Evolutionary conservation across 1,140 invertebrate genomes (phyloP), one percentile per base, ranked within the genome.

Genomic region (Maconellicoccus hirsutus): DNA sequence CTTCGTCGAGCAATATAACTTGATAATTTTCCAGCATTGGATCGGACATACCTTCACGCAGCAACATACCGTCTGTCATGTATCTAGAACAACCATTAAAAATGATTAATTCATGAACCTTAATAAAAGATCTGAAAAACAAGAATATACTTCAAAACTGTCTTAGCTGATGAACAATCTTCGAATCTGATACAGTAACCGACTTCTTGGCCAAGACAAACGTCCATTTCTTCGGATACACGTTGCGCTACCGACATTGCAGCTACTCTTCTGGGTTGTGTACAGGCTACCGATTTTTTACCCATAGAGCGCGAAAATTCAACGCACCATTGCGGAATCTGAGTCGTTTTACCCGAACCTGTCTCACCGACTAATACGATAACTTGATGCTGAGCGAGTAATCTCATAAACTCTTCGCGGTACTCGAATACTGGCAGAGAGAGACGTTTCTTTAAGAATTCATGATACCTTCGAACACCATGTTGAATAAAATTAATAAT

Each of bases 151-250:
- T 33, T 33, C 29, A 33, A 12, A 29, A 92, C 87, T 0, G 98
- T 99, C 79, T 99, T 95, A 0, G 91, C 89, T 75, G 93, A 94
- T 19, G 97, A 99, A 77, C 95, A 98, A 80, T 99, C 98, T 81
- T 99, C 97, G 80, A 99, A 99, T 81, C 98, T 94, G 78, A 99
- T 99, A 0, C 96, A 98, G 77, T 99, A 99, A 7, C 98, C 98
- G 70, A 99, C 95, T 83, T 98, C 95, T 79, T 98, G 93, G 0
- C 96, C 98, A 0, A 99, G 81, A 23, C 94, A 83, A 80, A 96
- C 98, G 73, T 96, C 96, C 82, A 96, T 98, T 80, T 99, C 98
- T 82, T 99, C 96, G 12, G 96, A 92, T 0, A 99, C 97, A 75
- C 98, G 83, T 80, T 98, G 99, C 1, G 98, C 97, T 0, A 99